Conservation (phyloP, 2,888 invertebrate genomes). For the Melieria picta region DNA sequence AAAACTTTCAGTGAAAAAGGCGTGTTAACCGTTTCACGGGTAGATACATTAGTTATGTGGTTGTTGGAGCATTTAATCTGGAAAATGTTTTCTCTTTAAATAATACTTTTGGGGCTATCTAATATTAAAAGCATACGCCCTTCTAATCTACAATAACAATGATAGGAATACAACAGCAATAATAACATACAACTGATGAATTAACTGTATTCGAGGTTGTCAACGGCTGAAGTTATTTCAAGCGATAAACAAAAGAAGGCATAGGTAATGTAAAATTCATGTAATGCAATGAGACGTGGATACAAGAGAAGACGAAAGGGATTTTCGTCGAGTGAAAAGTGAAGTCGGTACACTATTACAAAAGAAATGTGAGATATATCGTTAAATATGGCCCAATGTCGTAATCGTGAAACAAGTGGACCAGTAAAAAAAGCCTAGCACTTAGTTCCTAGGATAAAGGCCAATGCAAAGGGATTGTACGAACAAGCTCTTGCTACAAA, state of each 20-base stretch:
- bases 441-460: too few species aligned
- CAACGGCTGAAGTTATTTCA: too few species aligned
- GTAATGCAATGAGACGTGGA: conserved; percentile 56
- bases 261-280: too few species aligned
- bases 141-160: conserved; percentile 34
- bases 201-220: background rate
- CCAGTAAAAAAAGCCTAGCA: too few species aligned
- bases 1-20: background rate
- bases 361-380: too few species aligned
- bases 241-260: too few species aligned
- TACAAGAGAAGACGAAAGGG: conserved; percentile 62
- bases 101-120: too few species aligned
- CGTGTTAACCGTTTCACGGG: background rate
- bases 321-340: conserved; percentile 52
- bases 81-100: background rate
- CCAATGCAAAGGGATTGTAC: too few species aligned
- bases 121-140: conserved; percentile 43
- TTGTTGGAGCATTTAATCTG: background rate
- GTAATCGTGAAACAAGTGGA: too few species aligned
- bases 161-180: conserved; percentile 36
- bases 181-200: conserved; percentile 39
- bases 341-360: conserved; percentile 45
- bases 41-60: too few species aligned
- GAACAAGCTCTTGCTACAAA: too few species aligned
- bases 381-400: too few species aligned